Evolutionary conservation across 2,113 vertebrate genomes (phyloP), one percentile per base, ranked within the genome.

Genomic region (Cranoglanis bouderius): DNA sequence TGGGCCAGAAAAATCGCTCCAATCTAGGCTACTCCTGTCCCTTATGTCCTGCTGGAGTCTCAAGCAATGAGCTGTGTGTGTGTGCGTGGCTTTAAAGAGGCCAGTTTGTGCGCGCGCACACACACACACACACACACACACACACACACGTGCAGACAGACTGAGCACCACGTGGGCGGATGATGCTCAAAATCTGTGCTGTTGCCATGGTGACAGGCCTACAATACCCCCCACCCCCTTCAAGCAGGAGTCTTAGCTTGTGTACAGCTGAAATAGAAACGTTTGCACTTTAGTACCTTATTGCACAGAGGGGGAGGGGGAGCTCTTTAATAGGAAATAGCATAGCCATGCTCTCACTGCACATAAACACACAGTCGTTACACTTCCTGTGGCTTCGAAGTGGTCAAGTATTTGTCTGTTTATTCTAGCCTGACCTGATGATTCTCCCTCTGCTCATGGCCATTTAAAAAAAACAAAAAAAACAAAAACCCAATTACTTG

Each of bases 151-250:
- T 84, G 82, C 40, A 46, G 81, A 57, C 46, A 40, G 24, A 70
- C 61, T 55, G n/a, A 86, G 57, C 85, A 84, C 89, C 85, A 85
- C 78, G 90, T 91, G 89, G 91, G 92, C n/a, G 90, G 88, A 89
- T 35, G 57, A 88, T 90, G 89, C 89, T 38, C 77, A 35, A 61
- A 90, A 92, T 85, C 89, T 72, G 85, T 85, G 85, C 40, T 86
- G 91, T 93, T 93, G 90, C 91, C 90, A 87, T 92, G 88, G 91
- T 32, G 88, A 92, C 90, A 57, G 81, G 81, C 43, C 83, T 80
- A 87, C 85, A 90, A 75, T 46, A 75, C 88, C 82, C 87, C 82
- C 77, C 53, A 51, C 78, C 85, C 16, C 57, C 87, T 87, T 26
- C 55, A 61, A 61, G 61, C 81, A 40, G 55, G 59, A 67, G 59